Evolutionary conservation across 2,113 vertebrate genomes (phyloP), one percentile per base, ranked within the genome.

Genomic region (Cynoglossus semilaevis): DNA sequence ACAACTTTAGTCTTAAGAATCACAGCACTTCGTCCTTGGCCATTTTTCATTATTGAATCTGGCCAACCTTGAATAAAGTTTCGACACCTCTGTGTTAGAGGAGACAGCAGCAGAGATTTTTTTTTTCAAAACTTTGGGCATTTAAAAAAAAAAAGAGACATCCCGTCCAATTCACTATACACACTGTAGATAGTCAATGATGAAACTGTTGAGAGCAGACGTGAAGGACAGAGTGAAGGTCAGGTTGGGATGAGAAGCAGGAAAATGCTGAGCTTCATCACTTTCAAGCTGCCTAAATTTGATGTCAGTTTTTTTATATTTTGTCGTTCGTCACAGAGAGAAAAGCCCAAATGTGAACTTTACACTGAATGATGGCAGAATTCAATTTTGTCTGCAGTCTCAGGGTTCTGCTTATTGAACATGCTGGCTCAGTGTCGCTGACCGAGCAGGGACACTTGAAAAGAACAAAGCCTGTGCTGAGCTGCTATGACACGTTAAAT

Each of bases 141-240:
- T n/a, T n/a, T n/a, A 38, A 38, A 38, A 15, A 52, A 10, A 1
- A 9, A 44, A 16, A 29, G 22, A 29, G 22, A 29, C 22, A 29
- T 29, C 22, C 22, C 6, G 22, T 29, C 22, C 22, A 29, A 29
- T 45, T 12, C 16, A 4, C 19, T 22, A 7, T 14, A 48, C 7
- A 19, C 17, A 10, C 16, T 35, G 9, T 55, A 15, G 22, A 29
- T 17, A 40, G 17, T 40, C 48, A 49, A 38, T 2, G 15, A 15
- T 13, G 9, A 19, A 49, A 41, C 15, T 16, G 1, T 11, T 15
- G 1, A 29, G 36, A 51, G 42, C 15, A 17, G 36, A 51, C 15
- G 9, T 17, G 37, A 54, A 50, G 59, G 47, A 51, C 7, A 7
- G 7, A 1, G 12, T 51, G 35, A 51, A 54, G 43, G 19, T 67